These are phyloP conservation scores for Silurus aristotelis DNA, from an alignment of 2,797 vertebrate genomes.

Conservation along the genomic window DNA sequence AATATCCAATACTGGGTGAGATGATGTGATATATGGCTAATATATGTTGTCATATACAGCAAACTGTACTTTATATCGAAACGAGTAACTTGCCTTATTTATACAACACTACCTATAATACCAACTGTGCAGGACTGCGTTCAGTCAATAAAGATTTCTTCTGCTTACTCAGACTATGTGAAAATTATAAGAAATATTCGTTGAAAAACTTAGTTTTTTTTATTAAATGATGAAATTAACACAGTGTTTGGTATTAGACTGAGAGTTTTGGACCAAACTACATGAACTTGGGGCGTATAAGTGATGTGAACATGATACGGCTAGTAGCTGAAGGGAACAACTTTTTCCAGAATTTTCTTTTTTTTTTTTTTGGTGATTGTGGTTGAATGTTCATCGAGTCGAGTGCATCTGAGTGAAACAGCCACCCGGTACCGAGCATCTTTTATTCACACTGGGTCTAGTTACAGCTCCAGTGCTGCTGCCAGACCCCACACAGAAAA, in stretches of 20 bases:
- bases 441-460: slow-evolving; percentile 29
- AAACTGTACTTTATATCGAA: too few species aligned
- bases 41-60: neutral
- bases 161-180: neutral
- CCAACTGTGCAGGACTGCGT: too few species aligned
- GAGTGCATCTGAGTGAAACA: slow-evolving; percentile 3
- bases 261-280: neutral
- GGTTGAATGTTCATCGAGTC: slow-evolving; percentile 2
- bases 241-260: neutral
- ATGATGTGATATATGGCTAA: neutral
- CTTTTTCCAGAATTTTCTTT: neutral
- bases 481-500: slow-evolving; percentile 36
- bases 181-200: neutral
- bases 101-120: neutral
- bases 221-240: neutral
- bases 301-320: slow-evolving; percentile 20
- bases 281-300: neutral
- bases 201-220: neutral
- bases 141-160: neutral
- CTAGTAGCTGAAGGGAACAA: slow-evolving; percentile 11
- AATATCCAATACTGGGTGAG: neutral
- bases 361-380: neutral
- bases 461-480: slow-evolving; percentile 7
- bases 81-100: too few species aligned
- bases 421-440: neutral